phyloP scores from a whole-genome alignment of 1,140 invertebrate species.

The Drosophila willistoni region DNA sequence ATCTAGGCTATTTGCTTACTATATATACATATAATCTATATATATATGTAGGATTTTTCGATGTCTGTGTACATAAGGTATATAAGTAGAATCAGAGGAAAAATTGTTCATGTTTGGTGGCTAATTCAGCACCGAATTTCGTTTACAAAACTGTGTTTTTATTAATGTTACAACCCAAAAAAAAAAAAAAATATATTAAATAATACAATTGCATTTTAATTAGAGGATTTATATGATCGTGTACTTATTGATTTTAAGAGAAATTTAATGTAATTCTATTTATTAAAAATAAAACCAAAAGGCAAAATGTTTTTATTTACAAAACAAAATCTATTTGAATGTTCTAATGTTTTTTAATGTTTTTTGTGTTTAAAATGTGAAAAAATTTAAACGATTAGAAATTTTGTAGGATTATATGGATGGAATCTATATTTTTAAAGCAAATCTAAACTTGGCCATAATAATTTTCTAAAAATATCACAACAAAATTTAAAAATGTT shows the following conservation, averaged over 20 bases:
- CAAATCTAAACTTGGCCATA: too few species aligned
- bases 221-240: constrained; percentile 46
- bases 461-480: too few species aligned
- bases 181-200: constrained; percentile 21
- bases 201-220: constrained; percentile 64
- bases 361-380: too few species aligned
- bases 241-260: constrained; percentile 64
- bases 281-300: constrained; percentile 13
- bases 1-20: background rate
- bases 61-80: constrained; percentile 3
- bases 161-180: constrained; percentile 24
- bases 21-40: background rate
- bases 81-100: constrained; percentile 14
- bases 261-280: constrained; percentile 34
- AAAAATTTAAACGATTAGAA: too few species aligned
- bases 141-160: constrained; percentile 46
- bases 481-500: too few species aligned
- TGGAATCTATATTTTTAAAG: too few species aligned
- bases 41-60: background rate
- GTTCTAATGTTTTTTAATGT: too few species aligned
- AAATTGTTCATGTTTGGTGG: constrained; percentile 62
- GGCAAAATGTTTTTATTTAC: constrained; percentile 9
- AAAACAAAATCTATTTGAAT: background rate
- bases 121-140: background rate
- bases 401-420: too few species aligned